These are phyloP conservation scores for Mormoops blainvillei DNA, from an alignment of 2,113 vertebrate species.

Conservation along the genomic window DNA sequence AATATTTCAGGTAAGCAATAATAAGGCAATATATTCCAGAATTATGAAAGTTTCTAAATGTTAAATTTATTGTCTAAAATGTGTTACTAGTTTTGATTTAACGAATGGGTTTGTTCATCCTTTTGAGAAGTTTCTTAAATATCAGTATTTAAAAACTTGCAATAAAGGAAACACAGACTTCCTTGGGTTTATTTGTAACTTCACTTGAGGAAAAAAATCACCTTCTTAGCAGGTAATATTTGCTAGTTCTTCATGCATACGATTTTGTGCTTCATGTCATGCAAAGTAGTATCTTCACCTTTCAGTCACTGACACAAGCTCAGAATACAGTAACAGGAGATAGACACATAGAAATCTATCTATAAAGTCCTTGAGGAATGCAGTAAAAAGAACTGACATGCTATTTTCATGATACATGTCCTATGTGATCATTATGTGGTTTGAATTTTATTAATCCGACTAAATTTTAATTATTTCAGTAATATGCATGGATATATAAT, in stretches of 20 bases:
- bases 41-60: slow-evolving; percentile 25
- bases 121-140: slow-evolving; percentile 5
- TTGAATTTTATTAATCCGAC: not conserved
- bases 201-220: not conserved
- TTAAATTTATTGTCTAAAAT: slow-evolving; percentile 43
- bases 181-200: not conserved
- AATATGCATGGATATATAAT: not conserved
- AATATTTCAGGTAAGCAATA: slow-evolving; percentile 45
- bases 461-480: slow-evolving; percentile 7
- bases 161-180: not conserved
- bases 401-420: not conserved
- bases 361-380: not conserved
- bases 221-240: slow-evolving; percentile 4
- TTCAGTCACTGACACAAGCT: not conserved
- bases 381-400: not conserved
- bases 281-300: not conserved
- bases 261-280: not conserved
- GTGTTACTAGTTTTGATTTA: not conserved
- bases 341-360: not conserved
- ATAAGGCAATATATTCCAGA: slow-evolving; percentile 37
- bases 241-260: not conserved
- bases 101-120: not conserved
- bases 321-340: not conserved
- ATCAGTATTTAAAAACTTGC: not conserved
- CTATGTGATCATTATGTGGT: not conserved